Evolutionary conservation across 2,113 vertebrate genomes (phyloP), one percentile per base, ranked within the genome.

Genomic region (Oreochromis niloticus): DNA sequence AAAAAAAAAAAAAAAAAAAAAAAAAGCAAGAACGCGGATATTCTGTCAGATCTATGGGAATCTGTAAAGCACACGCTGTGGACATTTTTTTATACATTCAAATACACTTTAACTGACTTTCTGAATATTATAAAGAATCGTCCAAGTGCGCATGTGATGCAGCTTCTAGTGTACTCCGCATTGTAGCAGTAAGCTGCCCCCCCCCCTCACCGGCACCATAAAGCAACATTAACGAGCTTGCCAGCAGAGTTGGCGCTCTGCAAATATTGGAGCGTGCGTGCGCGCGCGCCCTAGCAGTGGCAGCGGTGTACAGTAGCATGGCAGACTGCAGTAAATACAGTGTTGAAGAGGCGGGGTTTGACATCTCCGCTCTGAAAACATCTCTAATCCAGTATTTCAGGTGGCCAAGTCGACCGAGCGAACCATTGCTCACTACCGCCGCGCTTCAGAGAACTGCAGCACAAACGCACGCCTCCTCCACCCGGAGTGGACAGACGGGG

Each of bases 311-410:
- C 93, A 92, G 90, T 91, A 92, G 94, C 86, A 89, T 89, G 92
- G 92, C 88, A 92, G 88, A 95, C 94, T 94, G 96, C 95, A 95
- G 95, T 93, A 92, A 94, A 94, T 87, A 96, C 93, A 91, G 92
- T 83, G 94, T 85, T 56, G 91, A 59, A 89, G 95, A 94, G 96
- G 96, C 95, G 96, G 95, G 94, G 95, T 92, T 95, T 96, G 92
- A 95, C 95, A 94, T 95, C 93, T 92, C 89, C 8, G 93, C 94
- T 88, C 92, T 84, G 93, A 95, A 95, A 96, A 95, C 96, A 94
- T 95, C 95, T 91, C 95, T 92, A 89, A 95, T 96, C 95, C 96
- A 93, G 95, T 94, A 95, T 94, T 96, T 96, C 96, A 97, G 96
- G 96, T 97, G 95, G 87, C 88, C 86, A 90, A 95, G 91, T 93